A percentile compares a stretch with the other conserved stretches of the same genome.
Evolutionary conservation across 2,888 invertebrate species (phyloP).

Genomic region (Bedellia somnulentella): DNA sequence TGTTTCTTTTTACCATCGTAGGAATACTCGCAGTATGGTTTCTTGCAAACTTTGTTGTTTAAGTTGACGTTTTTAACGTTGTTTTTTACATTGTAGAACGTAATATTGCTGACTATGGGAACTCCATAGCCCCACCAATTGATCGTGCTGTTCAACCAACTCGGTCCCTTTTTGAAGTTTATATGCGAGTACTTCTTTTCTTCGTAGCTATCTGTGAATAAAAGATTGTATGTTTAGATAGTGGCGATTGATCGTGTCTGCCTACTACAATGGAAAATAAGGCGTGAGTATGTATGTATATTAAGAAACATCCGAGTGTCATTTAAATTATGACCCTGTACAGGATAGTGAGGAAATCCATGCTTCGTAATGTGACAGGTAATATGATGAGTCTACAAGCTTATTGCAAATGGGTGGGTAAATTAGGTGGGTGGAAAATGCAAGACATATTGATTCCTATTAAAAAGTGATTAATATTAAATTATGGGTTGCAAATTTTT

Average conservation of each 20-base stretch:
- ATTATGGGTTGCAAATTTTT: too few species aligned
- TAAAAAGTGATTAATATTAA: too few species aligned
- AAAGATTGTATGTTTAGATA: conserved; percentile 1
- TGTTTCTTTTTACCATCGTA: conserved; percentile 22
- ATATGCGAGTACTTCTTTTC: conserved; percentile 61
- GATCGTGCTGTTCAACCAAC: conserved; percentile 24
- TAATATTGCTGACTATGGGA: conserved; percentile 29
- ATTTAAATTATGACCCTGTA: too few species aligned
- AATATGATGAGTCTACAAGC: too few species aligned
- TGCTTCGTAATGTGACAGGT: too few species aligned
- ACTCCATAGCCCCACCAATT: conserved; percentile 52
- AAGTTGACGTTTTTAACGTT: conserved; percentile 23
- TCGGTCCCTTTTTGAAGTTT: conserved; percentile 33
- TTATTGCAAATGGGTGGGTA: too few species aligned
- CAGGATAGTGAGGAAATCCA: too few species aligned
- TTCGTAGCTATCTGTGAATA: conserved; percentile 57
- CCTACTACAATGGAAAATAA: not conserved
- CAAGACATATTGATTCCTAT: too few species aligned
- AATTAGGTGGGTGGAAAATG: too few species aligned
- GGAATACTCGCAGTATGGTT: conserved; percentile 20
- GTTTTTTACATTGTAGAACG: conserved; percentile 11
- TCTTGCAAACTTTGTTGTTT: conserved; percentile 22
- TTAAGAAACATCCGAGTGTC: not conserved
- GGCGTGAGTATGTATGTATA: too few species aligned
- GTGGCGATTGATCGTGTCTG: not conserved